Conservation (phyloP, 2,113 vertebrate genomes). For the Trachemys scripta region DNA sequence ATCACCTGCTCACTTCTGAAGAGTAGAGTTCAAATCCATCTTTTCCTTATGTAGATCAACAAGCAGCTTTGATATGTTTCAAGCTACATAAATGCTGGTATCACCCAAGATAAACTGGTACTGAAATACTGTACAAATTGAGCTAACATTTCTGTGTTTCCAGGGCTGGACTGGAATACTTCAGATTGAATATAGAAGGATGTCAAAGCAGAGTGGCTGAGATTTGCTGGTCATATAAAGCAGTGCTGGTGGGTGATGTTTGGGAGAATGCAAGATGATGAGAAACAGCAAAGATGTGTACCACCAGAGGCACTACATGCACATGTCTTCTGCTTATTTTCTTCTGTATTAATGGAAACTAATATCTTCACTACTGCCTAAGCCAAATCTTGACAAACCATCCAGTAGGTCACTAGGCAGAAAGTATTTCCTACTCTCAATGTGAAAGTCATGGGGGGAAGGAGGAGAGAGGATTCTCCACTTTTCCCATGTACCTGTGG, state of each 20-base stretch:
- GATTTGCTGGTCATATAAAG: background rate
- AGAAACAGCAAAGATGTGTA: background rate
- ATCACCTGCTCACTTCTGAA: background rate
- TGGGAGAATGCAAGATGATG: background rate
- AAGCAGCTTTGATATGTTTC: background rate
- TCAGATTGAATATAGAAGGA: background rate
- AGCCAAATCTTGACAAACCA: background rate
- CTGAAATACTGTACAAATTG: background rate
- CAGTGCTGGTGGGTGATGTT: rapidly evolving
- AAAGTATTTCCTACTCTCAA: background rate
- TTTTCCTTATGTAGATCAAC: constrained; percentile 1
- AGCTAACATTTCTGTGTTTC: background rate
- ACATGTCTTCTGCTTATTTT: background rate
- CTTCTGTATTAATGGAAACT: background rate
- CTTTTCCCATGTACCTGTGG: background rate
- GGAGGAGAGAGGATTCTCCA: background rate
- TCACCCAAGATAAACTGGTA: background rate
- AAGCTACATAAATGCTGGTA: background rate
- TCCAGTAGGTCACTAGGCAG: background rate
- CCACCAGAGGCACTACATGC: background rate
- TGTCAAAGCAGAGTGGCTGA: background rate
- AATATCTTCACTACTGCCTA: background rate
- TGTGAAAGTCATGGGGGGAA: background rate
- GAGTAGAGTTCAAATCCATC: background rate
- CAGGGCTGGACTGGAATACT: background rate